A percentile compares a stretch with the other conserved stretches of the same genome.
These are phyloP conservation scores for Peromyscus nudipes DNA, from an alignment of 2,797 vertebrate genomes.

Conservation along the genomic window DNA sequence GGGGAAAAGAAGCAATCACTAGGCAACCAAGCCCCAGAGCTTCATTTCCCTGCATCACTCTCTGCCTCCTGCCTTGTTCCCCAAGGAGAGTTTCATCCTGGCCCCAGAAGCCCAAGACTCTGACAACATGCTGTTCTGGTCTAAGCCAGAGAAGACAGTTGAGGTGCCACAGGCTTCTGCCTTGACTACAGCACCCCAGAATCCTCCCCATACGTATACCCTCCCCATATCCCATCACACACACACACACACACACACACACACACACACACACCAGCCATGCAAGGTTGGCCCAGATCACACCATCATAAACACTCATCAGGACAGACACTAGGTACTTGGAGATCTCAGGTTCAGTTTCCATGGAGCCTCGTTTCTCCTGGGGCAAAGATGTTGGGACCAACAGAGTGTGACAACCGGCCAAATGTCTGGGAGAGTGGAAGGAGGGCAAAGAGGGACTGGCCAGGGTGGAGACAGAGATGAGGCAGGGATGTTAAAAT, in stretches of 20 bases:
- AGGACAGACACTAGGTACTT: neutral
- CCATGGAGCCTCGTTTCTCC: constrained; percentile 33
- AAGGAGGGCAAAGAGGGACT: neutral
- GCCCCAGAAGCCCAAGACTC: neutral
- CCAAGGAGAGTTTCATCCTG: neutral
- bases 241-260: neutral
- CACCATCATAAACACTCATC: neutral
- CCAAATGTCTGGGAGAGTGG: neutral
- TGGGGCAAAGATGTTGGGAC: neutral
- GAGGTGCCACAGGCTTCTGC: neutral
- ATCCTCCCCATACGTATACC: neutral
- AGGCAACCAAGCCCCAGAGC: constrained; percentile 73
- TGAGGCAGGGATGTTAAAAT: neutral
- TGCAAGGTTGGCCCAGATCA: neutral
- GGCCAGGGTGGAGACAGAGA: neutral
- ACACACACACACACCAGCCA: neutral
- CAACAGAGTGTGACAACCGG: constrained; percentile 23
- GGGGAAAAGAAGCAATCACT: constrained; percentile 35
- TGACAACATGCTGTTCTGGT: neutral
- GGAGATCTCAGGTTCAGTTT: constrained; percentile 39
- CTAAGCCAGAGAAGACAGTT: neutral
- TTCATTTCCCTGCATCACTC: neutral
- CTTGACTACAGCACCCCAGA: neutral
- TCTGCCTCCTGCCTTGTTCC: constrained; percentile 20
- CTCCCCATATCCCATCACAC: neutral